Evolutionary conservation across 2,797 vertebrate genomes (phyloP).

Genomic region (Sebastes elongatus): DNA sequence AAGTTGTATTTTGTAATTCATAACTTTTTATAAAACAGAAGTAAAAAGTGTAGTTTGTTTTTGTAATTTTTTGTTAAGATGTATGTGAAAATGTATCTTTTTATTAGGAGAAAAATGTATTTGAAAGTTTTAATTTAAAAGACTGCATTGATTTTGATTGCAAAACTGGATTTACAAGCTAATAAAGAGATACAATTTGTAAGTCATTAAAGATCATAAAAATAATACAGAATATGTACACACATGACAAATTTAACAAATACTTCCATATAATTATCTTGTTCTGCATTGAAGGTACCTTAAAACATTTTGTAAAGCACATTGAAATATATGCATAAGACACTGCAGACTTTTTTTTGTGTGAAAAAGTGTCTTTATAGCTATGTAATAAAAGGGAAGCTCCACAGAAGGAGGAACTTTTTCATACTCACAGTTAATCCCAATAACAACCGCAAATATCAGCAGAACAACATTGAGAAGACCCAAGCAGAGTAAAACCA

Average conservation of each 20-base stretch:
- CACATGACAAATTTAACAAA: no score
- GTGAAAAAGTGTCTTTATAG: no score
- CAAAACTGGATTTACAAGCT: background rate
- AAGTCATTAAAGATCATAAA: no score
- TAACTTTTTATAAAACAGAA: background rate
- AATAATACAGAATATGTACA: no score
- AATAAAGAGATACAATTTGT: no score
- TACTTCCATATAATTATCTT: no score
- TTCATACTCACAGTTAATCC: conserved; percentile 54
- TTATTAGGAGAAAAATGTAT: background rate
- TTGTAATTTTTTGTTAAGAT: background rate
- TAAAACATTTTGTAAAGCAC: no score
- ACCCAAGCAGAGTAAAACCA: conserved; percentile 16
- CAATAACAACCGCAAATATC: conserved; percentile 25
- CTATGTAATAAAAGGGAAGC: background rate
- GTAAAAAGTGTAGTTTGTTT: background rate
- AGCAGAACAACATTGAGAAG: conserved; percentile 44
- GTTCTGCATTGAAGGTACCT: no score
- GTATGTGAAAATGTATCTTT: background rate
- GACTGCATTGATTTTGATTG: background rate
- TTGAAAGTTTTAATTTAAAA: no score
- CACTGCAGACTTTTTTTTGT: background rate
- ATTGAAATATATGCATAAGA: background rate
- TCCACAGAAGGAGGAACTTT: background rate
- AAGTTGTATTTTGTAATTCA: background rate